Conservation (phyloP, 2,797 vertebrate species). For the Platalea minor region DNA sequence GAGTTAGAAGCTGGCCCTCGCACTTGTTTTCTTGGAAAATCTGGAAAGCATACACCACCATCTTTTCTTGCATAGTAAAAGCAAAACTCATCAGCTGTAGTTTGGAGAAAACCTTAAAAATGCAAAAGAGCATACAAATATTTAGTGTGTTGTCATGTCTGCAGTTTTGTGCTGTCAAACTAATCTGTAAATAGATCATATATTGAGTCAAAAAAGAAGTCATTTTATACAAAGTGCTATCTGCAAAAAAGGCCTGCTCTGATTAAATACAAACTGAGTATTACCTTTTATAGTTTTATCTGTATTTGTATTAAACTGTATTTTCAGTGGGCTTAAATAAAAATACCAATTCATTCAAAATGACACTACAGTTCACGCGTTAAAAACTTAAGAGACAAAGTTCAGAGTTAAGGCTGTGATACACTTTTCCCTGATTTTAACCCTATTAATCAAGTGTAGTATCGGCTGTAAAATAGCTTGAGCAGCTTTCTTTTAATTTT, state of each 20-base stretch:
- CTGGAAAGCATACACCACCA: slow-evolving; percentile 92
- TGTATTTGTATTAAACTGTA: not conserved
- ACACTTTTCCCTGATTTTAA: not conserved
- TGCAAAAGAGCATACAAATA: slow-evolving; percentile 56
- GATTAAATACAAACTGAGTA: not conserved
- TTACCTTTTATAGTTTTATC: not conserved
- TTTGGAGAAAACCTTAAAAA: slow-evolving; percentile 93
- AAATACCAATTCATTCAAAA: not conserved
- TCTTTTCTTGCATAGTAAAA: slow-evolving; percentile 92
- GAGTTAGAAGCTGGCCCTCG: slow-evolving; percentile 95
- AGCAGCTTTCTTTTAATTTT: not conserved
- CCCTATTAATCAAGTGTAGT: not conserved
- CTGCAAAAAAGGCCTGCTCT: not conserved
- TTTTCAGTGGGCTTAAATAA: not conserved
- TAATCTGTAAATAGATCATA: slow-evolving; percentile 12
- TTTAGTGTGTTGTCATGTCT: slow-evolving; percentile 38
- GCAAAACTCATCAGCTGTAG: slow-evolving; percentile 97
- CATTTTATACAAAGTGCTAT: slow-evolving; percentile 19
- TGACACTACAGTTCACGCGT: not conserved
- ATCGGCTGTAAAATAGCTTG: not conserved
- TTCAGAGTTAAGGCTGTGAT: not conserved
- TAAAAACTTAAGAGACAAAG: not conserved
- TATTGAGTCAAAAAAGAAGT: not conserved
- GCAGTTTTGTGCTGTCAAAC: not conserved
- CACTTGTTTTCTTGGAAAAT: slow-evolving; percentile 94